phyloP scores from a whole-genome alignment of 2,797 vertebrate genomes.

The Syndactyla subalaris region DNA sequence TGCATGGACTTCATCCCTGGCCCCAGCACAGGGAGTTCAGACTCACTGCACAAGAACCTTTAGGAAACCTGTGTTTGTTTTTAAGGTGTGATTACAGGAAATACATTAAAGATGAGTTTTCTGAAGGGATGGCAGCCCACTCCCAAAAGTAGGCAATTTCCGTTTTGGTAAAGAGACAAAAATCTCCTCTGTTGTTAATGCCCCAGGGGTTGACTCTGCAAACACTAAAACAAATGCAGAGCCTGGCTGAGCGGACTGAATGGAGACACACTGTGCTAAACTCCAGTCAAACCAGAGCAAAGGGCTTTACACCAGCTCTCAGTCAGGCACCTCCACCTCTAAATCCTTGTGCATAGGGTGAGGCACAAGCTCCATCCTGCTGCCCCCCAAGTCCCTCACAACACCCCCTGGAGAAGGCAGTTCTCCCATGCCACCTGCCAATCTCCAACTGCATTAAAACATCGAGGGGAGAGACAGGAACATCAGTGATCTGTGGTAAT shows the following conservation, averaged over 20 bases:
- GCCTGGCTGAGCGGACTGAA: not conserved
- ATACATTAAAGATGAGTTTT: too few species aligned
- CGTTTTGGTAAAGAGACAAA: not conserved
- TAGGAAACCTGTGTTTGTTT: too few species aligned
- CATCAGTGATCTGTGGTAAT: not conserved
- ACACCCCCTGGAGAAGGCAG: rapidly evolving
- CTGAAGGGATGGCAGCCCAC: not conserved
- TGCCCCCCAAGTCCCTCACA: not conserved
- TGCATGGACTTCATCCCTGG: too few species aligned
- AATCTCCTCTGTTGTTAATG: not conserved
- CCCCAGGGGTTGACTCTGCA: not conserved
- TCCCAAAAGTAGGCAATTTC: not conserved
- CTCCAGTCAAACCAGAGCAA: not conserved
- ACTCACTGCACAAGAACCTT: too few species aligned
- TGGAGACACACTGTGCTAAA: not conserved
- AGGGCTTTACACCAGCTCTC: not conserved
- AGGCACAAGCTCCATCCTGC: not conserved
- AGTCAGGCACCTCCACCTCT: rapidly evolving
- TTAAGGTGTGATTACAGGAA: too few species aligned
- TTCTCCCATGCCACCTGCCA: not conserved
- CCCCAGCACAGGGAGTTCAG: not conserved
- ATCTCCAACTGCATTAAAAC: not conserved
- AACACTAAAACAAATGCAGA: not conserved
- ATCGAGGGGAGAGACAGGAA: rapidly evolving
- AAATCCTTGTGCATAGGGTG: not conserved